phyloP scores from a whole-genome alignment of 1,140 invertebrate species.

The Caligus rogercresseyi region DNA sequence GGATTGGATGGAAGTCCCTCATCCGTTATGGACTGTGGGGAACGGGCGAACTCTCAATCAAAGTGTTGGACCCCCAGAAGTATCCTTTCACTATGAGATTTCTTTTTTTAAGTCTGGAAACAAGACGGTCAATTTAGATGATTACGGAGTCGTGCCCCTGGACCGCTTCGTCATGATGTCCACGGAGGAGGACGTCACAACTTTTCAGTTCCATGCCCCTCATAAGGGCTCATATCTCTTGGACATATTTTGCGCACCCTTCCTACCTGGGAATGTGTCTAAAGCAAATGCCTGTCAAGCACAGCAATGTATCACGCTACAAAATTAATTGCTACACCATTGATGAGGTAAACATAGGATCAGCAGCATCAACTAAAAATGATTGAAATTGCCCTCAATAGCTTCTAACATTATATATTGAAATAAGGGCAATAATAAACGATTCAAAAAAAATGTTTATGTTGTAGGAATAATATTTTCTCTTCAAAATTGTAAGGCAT shows the following conservation, averaged over 20 bases:
- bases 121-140: neutral
- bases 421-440: no score
- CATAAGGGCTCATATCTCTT: slow-evolving; percentile 17
- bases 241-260: slow-evolving; percentile 14
- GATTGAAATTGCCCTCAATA: neutral
- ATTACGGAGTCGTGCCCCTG: slow-evolving; percentile 6
- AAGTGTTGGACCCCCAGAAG: neutral
- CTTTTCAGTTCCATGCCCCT: slow-evolving; percentile 9
- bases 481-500: no score
- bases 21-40: slow-evolving; percentile 8
- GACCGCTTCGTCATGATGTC: slow-evolving; percentile 17
- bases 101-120: slow-evolving; percentile 16
- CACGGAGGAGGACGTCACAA: slow-evolving; percentile 7
- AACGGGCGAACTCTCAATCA: slow-evolving; percentile 4
- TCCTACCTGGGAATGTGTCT: neutral
- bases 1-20: neutral
- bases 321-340: neutral
- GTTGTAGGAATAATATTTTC: no score
- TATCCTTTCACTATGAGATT: slow-evolving; percentile 12
- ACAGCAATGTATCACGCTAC: slow-evolving; percentile 13
- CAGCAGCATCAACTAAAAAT: neutral
- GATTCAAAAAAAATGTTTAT: no score
- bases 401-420: no score
- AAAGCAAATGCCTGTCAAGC: slow-evolving; percentile 4
- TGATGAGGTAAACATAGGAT: slow-evolving; percentile 7